phyloP scores from a whole-genome alignment of 1,140 invertebrate species.

The Tigriopus japonicus region DNA sequence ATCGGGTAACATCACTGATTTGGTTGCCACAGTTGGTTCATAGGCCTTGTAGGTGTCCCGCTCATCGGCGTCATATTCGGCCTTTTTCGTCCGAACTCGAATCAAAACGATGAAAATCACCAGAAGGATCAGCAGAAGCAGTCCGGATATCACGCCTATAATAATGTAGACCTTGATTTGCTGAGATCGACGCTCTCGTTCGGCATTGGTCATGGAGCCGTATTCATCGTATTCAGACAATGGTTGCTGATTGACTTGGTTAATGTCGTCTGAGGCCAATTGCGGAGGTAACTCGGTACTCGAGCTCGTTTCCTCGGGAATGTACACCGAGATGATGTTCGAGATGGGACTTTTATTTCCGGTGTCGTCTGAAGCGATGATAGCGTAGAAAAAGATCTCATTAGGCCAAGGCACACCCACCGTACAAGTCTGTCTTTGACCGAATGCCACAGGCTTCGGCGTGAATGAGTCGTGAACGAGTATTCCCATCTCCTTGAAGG shows the following conservation, averaged over 20 bases:
- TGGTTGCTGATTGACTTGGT: conserved; percentile 11
- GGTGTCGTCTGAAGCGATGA: not conserved
- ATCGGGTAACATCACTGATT: not conserved
- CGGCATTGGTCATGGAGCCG: too few relatives aligned
- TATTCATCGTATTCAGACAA: not conserved
- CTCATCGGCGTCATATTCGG: conserved; percentile 1
- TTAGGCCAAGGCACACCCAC: conserved; percentile 3
- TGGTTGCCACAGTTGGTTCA: not conserved
- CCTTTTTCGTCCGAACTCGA: not conserved
- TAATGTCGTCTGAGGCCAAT: conserved; percentile 2
- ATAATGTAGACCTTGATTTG: conserved; percentile 2
- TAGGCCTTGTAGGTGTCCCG: conserved; percentile 9
- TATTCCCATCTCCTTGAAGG: conserved; percentile 14
- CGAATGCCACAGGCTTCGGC: conserved; percentile 5
- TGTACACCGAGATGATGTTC: conserved; percentile 11
- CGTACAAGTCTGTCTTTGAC: not conserved
- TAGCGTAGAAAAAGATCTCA: conserved; percentile 1
- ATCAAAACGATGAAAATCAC: conserved; percentile 4
- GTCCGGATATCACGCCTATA: not conserved
- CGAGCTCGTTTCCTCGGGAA: not conserved
- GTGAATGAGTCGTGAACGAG: conserved; percentile 9
- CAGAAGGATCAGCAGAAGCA: not conserved
- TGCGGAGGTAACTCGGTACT: not conserved
- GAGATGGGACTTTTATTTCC: conserved; percentile 1
- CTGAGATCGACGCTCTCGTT: not conserved